Evolutionary conservation across 2,888 invertebrate species (phyloP).

Genomic region (Strigamia crassipes): DNA sequence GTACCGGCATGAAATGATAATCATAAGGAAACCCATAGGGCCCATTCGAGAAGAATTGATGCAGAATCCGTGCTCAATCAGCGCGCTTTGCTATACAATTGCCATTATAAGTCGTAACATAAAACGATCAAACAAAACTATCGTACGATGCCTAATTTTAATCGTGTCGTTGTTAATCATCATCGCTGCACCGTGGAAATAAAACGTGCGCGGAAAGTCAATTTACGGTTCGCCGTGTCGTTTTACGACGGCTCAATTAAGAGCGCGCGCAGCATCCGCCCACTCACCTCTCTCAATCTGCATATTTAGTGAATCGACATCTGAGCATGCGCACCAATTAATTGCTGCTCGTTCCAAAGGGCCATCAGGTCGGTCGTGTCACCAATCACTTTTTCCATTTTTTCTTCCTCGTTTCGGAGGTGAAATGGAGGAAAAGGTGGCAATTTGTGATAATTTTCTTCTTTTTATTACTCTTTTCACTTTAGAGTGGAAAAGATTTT

Average conservation of each 20-base stretch:
- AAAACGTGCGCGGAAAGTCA: conserved; percentile 14
- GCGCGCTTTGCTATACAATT: too few relatives aligned
- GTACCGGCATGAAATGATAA: too few relatives aligned
- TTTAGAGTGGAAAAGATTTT: conserved; percentile 3
- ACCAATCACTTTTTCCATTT: background rate
- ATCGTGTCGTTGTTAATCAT: conserved; percentile 10
- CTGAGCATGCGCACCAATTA: conserved; percentile 28
- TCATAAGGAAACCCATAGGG: too few relatives aligned
- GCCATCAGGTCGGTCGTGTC: conserved; percentile 29
- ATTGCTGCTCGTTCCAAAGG: background rate
- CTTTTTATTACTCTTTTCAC: conserved; percentile 22
- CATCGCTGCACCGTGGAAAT: conserved; percentile 1
- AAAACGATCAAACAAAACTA: background rate
- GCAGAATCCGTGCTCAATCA: too few relatives aligned
- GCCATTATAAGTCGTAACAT: too few relatives aligned
- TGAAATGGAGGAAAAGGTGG: conserved; percentile 17
- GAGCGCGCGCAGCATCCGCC: background rate
- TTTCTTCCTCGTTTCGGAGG: background rate
- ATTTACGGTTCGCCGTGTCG: background rate
- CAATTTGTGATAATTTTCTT: conserved; percentile 20
- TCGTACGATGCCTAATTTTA: background rate
- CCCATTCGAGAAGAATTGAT: too few relatives aligned
- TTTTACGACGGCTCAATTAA: conserved; percentile 23
- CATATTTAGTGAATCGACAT: conserved; percentile 13
- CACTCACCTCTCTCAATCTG: conserved; percentile 23